Percentiles rank a stretch among this genome's conserved stretches.
Conservation (phyloP, 2,888 invertebrate genomes). For the Hofmannophila pseudospretella region DNA sequence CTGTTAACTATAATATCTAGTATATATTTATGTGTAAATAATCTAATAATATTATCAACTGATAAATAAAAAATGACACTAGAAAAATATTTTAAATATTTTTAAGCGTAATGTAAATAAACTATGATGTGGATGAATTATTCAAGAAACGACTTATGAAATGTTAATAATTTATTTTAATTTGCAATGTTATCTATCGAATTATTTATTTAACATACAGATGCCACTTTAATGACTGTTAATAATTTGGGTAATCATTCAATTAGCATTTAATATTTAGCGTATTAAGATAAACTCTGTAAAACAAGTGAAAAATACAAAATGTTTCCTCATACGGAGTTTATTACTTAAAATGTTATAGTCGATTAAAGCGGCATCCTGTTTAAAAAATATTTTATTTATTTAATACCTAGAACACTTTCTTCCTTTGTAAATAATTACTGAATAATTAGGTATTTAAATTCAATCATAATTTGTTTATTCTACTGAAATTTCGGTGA, state of each 20-base stretch:
- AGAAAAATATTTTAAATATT: conserved; percentile 29
- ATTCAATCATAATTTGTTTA: no score
- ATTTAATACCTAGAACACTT: no score
- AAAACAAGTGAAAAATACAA: no score
- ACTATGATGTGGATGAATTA: conserved; percentile 5
- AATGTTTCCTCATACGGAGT: no score
- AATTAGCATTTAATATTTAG: no score
- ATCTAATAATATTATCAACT: conserved; percentile 19
- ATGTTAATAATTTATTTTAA: conserved; percentile 1
- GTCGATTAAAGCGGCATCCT: no score
- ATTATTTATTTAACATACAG: conserved; percentile 4
- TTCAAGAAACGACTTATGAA: conserved; percentile 9
- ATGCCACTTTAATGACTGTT: no score
- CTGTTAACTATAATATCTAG: conserved; percentile 30
- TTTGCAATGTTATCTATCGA: conserved; percentile 3
- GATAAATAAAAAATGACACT: conserved; percentile 22
- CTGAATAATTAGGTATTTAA: no score
- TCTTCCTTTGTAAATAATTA: conserved; percentile 9
- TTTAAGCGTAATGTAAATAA: conserved; percentile 29
- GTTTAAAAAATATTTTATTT: no score
- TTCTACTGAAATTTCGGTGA: conserved; percentile 41
- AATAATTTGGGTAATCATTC: no score
- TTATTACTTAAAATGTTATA: no score
- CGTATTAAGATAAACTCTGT: no score
- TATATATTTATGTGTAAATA: conserved; percentile 21